Evolutionary conservation across 92 coral and sea anemone species (phyloP).

Genomic region (Heteractis magnifica): DNA sequence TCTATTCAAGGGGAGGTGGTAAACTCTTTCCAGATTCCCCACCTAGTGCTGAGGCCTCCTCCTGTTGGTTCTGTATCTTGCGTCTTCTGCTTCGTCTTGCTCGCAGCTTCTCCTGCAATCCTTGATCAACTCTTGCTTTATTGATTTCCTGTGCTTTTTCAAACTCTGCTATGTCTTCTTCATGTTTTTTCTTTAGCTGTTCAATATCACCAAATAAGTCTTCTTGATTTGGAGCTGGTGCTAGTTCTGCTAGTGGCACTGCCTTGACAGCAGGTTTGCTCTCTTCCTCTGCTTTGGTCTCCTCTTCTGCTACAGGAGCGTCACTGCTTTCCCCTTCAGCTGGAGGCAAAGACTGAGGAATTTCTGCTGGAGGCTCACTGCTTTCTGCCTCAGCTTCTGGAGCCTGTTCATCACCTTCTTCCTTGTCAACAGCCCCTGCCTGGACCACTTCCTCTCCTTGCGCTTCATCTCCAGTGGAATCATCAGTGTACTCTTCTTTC

Average conservation of each 20-base stretch:
- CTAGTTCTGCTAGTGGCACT: slow-evolving; percentile 74
- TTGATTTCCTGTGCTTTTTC: slow-evolving; percentile 89
- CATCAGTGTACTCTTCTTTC: slow-evolving; percentile 61
- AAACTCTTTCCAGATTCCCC: slow-evolving; percentile 47
- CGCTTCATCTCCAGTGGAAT: slow-evolving; percentile 31
- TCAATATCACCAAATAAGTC: slow-evolving; percentile 93
- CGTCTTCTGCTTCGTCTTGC: slow-evolving; percentile 85
- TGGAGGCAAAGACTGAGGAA: slow-evolving; percentile 47
- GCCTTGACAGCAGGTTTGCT: slow-evolving; percentile 43
- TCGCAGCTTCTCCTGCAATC: slow-evolving; percentile 86
- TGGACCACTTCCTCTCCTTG: slow-evolving; percentile 57
- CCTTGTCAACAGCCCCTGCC: slow-evolving; percentile 69
- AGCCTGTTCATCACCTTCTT: slow-evolving; percentile 83
- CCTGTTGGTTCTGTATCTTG: slow-evolving; percentile 70
- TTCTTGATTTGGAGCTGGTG: slow-evolving; percentile 79
- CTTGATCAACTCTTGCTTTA: slow-evolving; percentile 89
- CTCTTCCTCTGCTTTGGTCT: slow-evolving; percentile 9
- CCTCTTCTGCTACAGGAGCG: slow-evolving; percentile 13
- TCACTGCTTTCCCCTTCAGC: slow-evolving; percentile 40
- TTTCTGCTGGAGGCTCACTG: slow-evolving; percentile 56
- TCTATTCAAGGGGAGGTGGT: slow-evolving; percentile 42
- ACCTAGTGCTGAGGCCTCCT: slow-evolving; percentile 57
- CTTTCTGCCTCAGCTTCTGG: slow-evolving; percentile 67
- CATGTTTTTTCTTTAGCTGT: slow-evolving; percentile 87
- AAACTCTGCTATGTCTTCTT: slow-evolving; percentile 92